phyloP scores from a whole-genome alignment of 2,113 vertebrate genomes.

The Delphinapterus leucas region DNA sequence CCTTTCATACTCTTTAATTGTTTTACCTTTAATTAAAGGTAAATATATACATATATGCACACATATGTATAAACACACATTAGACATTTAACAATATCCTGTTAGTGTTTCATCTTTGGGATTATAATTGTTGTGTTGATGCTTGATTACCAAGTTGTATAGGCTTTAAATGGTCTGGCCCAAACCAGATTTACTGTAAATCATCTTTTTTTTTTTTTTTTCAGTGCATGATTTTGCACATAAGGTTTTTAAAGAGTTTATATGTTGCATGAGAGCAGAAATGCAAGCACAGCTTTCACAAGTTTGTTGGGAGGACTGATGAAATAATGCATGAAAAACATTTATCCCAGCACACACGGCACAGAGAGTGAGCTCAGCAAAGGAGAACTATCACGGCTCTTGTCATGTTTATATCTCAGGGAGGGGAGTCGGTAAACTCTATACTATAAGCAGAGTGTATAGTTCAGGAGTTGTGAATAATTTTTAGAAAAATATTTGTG shows the following conservation, averaged over 20 bases:
- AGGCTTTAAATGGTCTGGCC: not conserved
- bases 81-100: not conserved
- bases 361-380: not conserved
- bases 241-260: not conserved
- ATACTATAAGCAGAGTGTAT: not conserved
- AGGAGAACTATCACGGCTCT: not conserved
- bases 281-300: not conserved
- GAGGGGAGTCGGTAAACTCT: not conserved
- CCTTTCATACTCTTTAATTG: not conserved
- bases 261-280: not conserved
- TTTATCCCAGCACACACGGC: not conserved
- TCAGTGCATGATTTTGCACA: not conserved
- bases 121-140: not conserved
- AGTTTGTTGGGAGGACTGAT: not conserved
- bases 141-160: not conserved
- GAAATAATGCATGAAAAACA: not conserved
- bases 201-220: not conserved
- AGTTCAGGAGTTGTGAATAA: not conserved
- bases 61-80: not conserved
- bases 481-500: not conserved
- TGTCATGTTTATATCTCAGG: not conserved
- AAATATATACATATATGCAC: not conserved
- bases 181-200: not conserved
- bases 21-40: not conserved
- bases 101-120: not conserved